These are phyloP conservation scores for Sterrhoptilus dennistouni DNA, from an alignment of 2,113 vertebrate genomes.

Conservation along the genomic window DNA sequence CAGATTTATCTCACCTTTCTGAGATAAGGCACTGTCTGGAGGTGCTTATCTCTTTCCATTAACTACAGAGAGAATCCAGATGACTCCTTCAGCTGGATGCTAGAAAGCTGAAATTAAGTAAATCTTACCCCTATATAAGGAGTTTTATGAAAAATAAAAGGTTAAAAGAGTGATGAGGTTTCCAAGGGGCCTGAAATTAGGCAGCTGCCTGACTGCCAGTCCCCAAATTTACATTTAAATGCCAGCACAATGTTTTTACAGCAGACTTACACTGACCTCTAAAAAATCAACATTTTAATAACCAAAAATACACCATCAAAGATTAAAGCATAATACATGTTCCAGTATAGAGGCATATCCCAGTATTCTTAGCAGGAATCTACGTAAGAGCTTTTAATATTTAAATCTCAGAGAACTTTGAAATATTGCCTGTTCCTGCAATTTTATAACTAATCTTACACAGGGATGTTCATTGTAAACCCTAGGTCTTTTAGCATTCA, in stretches of 20 bases:
- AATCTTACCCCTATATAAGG: not conserved
- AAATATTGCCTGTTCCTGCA: not conserved
- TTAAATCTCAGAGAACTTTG: not conserved
- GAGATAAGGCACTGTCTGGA: not conserved
- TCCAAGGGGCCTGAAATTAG: not conserved
- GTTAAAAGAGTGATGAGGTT: not conserved
- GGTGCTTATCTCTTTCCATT: not conserved
- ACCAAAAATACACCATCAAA: not conserved
- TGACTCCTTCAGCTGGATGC: not conserved
- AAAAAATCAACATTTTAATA: not conserved
- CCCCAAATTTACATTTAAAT: not conserved
- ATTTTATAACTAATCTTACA: not conserved
- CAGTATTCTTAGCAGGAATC: not conserved
- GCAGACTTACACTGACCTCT: not conserved
- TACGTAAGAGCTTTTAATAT: not conserved
- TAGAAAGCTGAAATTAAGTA: not conserved
- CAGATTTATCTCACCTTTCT: slow-evolving; percentile 8
- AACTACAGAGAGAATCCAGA: not conserved
- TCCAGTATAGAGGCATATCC: not conserved
- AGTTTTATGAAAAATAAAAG: not conserved
- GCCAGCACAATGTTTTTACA: not conserved
- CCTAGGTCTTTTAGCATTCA: not conserved
- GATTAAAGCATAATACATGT: not conserved
- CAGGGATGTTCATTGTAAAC: not conserved
- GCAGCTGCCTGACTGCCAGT: not conserved